Base-by-base conservation (phyloP, 1,140 invertebrate species). In the Drosophila repleta region DNA sequence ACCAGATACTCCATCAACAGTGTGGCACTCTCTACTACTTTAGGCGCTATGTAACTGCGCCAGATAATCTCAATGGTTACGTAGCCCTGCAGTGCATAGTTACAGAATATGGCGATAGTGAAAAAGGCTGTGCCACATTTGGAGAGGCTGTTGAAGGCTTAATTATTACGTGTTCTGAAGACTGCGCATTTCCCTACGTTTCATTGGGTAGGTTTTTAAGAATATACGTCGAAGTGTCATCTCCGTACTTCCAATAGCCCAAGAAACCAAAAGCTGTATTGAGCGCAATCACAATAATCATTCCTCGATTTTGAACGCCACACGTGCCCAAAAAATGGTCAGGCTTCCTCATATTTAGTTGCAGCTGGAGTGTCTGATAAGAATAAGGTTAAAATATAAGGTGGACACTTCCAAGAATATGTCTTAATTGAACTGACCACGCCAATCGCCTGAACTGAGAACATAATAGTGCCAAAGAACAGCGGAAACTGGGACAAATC, bases 51-150 rank as follows among this genome's bases (percentile, higher is more conserved):
- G 29, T 83, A 79, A 0, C 43, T 37, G 1, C 29, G 46, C 67
- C 72, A 79, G 17, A 83, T 76, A 7, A 83, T 84, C 21, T 83
- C 79, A 13, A 83, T 63, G 6, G 60, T 55, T 2, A 83, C 64
- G 5, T 76, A 83, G 17, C 79, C 80, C 48, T 69, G 68, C 1
- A 79, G 21, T 0, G 76, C 48, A 48, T 83, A 84, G n/a, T 60
- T 73, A 0, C 76, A 67, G 13, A 83, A 79, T 4, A 83, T 76
- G 32, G 46, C 76, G n/a, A 83, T 1, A 0, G 60, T 58, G 48
- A 83, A 72, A 15, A 79, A 46, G 10, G 4, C 63, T 1, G 55
- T 26, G 0, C 53, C 52, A 1, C 61, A 15, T 39, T 83, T 72
- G 1, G 45, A 18, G 2, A 76, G 29, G 1, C 80, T 83, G 13